Base-by-base conservation (phyloP, 1,140 invertebrate species). In the Bombyx mori region DNA sequence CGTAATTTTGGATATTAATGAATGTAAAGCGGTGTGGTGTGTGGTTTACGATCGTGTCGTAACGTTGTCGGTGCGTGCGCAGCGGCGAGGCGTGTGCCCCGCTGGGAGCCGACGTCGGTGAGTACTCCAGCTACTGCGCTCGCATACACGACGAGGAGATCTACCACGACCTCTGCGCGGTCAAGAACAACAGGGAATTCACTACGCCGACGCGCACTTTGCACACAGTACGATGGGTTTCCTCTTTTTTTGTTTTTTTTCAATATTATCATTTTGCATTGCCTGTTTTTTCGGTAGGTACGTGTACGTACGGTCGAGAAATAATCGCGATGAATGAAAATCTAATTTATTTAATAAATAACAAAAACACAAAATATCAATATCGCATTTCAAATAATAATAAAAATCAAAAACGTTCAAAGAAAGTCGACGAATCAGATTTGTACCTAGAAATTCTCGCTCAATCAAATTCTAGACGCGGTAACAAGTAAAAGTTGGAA, bases 141-240 rank as follows among this genome's bases (percentile, higher is more conserved):
- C 90, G 91, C 70, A 90, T 90, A 60, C 89, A 90, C 77, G 92
- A 93, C 82, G 94, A 95, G 82, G 93, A 95, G 86, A 93, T 94
- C 82, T 95, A 94, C 89, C 93, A 94, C 79, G 93, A 94, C 89
- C 90, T 95, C 70, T 94, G 93, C 90, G 91, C 90, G 65, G 90
- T 93, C 61, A 86, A 86, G 73, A 69, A 66, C 45, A 56, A 63
- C 52, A 65, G 66, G 57, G 71, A 77, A 44, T 69, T 62, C 63
- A 73, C 71, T 26, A 44, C 50, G 57, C 60, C 66, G 58, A 60
- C 66, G 59, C 75, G 72, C 72, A 75, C 82, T 78, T 82, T 82
- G 69, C 77, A 74, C 61, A 69, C 81, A 77, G 81, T 82, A 81
- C 61, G 78, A 69, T 48, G 45, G 26, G 26, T 35, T 35, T 35